Evolutionary conservation across 2,113 vertebrate genomes (phyloP), one percentile per base, ranked within the genome.

Genomic region (Semicossyphus pulcher): DNA sequence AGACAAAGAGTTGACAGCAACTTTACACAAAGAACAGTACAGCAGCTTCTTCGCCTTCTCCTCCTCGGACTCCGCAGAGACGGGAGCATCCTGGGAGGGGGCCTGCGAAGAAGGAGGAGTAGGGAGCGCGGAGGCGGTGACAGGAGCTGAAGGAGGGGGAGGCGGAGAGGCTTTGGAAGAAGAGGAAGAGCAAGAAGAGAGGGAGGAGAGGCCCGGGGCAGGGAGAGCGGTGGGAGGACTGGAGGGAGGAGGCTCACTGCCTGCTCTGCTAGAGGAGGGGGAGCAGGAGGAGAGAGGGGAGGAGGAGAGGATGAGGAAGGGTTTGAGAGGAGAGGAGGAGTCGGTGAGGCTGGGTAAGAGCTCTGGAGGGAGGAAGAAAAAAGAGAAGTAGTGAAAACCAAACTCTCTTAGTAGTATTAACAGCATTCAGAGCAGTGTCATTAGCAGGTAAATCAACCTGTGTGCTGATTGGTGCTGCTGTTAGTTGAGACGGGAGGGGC

Each of bases 1-100:
- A 42, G 96, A 98, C 80, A 98, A 92, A 1, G 98, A 99, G 92
- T 99, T 99, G 89, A 99, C 98, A 26, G 98, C 96, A 49, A 99
- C 98, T 96, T 99, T 99, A 90, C 98, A 99, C 83, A 99, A 95
- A 5, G 97, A 99, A 92, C 98, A 99, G 80, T 99, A 99, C 69
- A 99, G 94, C 54, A 98, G 90, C 90, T 99, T 98, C 93, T 97
- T 98, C 28, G 97, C 97, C 91, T 97, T 98, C 91, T 99, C 97
- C 89, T 98, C 97, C 93, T 99, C 98, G 0, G 95, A 96, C 87
- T 98, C 97, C 28, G 61, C 52, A 0, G 85, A 83, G 41, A 71
- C 61, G 58, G 88, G 75, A 12, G 86, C 78, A 42, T 81, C 63
- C 76, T 86, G 61, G 23, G 91, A 36, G 31, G 91, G 44, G 32